Conservation (phyloP, 2,888 invertebrate species). For the Iselma pallidipennis region DNA sequence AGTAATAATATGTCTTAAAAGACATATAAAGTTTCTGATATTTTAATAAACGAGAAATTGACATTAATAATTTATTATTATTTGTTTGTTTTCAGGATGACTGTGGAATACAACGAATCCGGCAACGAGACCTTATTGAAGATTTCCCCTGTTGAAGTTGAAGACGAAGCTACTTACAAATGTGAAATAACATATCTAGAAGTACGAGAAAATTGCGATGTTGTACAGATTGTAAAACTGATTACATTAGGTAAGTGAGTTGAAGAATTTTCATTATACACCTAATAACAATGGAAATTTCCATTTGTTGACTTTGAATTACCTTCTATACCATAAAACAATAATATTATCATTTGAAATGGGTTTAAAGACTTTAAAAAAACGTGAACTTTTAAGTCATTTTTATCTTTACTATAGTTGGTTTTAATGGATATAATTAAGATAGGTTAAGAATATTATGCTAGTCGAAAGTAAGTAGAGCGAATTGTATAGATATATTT, state of each 20-base stretch:
- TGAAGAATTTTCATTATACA: neutral
- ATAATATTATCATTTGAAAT: too few relatives aligned
- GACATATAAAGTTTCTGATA: too few relatives aligned
- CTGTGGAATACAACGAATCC: conserved; percentile 68
- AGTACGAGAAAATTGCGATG: conserved; percentile 78
- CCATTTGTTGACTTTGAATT: too few relatives aligned
- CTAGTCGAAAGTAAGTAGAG: neutral
- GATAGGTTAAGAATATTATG: neutral
- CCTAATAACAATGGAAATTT: too few relatives aligned
- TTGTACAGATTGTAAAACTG: conserved; percentile 78
- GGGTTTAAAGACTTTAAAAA: too few relatives aligned
- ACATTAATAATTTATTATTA: neutral
- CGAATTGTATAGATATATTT: neutral
- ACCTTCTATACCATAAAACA: too few relatives aligned
- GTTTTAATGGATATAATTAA: neutral
- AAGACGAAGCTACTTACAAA: conserved; percentile 79
- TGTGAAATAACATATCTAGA: conserved; percentile 83
- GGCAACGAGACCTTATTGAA: conserved; percentile 69
- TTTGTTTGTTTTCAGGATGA: conserved; percentile 63
- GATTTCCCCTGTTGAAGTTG: conserved; percentile 68
- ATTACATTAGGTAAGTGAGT: conserved; percentile 74
- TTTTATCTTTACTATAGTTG: too few relatives aligned
- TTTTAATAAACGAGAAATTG: neutral
- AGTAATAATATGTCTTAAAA: too few relatives aligned
- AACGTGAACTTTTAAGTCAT: neutral